phyloP scores from a whole-genome alignment of 2,797 vertebrate genomes.

The Falco naumanni region DNA sequence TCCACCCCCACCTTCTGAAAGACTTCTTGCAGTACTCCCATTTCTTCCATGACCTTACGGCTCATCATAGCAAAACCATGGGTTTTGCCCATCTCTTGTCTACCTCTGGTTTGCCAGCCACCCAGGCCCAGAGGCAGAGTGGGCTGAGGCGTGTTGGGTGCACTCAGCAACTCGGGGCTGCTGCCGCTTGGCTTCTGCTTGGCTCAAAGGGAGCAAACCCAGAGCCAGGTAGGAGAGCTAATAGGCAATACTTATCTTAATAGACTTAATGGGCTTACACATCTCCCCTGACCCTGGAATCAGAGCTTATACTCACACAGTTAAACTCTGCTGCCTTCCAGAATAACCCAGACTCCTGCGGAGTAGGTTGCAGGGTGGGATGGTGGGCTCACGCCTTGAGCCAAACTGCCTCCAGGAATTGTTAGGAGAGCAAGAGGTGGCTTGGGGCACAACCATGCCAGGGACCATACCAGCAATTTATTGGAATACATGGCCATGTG shows the following conservation, averaged over 20 bases:
- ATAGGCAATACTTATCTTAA: not conserved
- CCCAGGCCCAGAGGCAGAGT: not conserved
- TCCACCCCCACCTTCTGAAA: not conserved
- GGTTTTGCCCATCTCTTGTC: accelerated
- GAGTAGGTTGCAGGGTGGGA: not conserved
- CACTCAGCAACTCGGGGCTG: not conserved
- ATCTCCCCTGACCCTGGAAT: not conserved
- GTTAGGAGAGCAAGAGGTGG: not conserved
- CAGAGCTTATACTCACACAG: not conserved
- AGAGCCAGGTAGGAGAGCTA: not conserved
- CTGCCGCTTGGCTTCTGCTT: not conserved
- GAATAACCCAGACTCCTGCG: not conserved
- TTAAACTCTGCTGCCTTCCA: not conserved
- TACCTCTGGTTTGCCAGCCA: not conserved
- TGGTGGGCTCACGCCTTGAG: not conserved
- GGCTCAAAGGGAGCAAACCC: not conserved
- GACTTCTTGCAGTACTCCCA: not conserved
- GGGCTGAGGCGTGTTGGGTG: not conserved
- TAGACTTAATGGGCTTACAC: not conserved
- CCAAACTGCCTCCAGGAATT: not conserved
- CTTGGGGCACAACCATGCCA: not conserved
- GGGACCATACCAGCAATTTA: not conserved
- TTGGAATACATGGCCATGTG: not conserved
- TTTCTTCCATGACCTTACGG: not conserved
- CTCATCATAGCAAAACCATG: not conserved